phyloP scores from a whole-genome alignment of 2,888 invertebrate species.

The Drosophila stalkeri region DNA sequence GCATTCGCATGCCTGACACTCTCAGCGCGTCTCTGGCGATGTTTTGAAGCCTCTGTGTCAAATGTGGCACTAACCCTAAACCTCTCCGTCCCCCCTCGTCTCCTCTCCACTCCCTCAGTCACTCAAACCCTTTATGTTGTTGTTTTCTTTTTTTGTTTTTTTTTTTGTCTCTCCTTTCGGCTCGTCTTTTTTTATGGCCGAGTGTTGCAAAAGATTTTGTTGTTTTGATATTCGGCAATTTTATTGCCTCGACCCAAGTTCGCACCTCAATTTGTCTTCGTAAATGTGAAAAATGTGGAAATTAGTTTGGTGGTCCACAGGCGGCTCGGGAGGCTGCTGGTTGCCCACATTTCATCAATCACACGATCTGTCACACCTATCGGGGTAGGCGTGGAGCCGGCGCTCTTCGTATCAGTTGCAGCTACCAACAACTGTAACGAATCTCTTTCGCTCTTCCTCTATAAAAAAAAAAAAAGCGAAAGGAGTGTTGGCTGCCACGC shows the following conservation, averaged over 20 bases:
- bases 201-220: slow-evolving; percentile 72
- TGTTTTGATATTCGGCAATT: slow-evolving; percentile 82
- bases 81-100: neutral
- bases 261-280: slow-evolving; percentile 85
- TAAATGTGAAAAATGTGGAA: slow-evolving; percentile 85
- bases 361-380: slow-evolving; percentile 83
- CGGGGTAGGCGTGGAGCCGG: slow-evolving; percentile 50
- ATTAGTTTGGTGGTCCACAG: slow-evolving; percentile 78
- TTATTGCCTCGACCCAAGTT: slow-evolving; percentile 85
- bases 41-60: slow-evolving; percentile 66
- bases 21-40: slow-evolving; percentile 42
- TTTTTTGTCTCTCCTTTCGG: slow-evolving; percentile 14
- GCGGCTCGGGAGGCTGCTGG: slow-evolving; percentile 4
- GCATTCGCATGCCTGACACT: slow-evolving; percentile 78
- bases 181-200: slow-evolving; percentile 62
- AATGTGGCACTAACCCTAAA: slow-evolving; percentile 45
- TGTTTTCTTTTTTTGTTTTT: neutral
- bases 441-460: slow-evolving; percentile 29
- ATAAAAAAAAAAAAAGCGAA: slow-evolving; percentile 30
- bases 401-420: slow-evolving; percentile 61
- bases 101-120: neutral
- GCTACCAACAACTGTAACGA: slow-evolving; percentile 54
- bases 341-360: slow-evolving; percentile 81
- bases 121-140: slow-evolving; percentile 56
- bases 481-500: slow-evolving; percentile 72